Conservation (phyloP, 2,113 vertebrate species). For the Struthidea cinerea region DNA sequence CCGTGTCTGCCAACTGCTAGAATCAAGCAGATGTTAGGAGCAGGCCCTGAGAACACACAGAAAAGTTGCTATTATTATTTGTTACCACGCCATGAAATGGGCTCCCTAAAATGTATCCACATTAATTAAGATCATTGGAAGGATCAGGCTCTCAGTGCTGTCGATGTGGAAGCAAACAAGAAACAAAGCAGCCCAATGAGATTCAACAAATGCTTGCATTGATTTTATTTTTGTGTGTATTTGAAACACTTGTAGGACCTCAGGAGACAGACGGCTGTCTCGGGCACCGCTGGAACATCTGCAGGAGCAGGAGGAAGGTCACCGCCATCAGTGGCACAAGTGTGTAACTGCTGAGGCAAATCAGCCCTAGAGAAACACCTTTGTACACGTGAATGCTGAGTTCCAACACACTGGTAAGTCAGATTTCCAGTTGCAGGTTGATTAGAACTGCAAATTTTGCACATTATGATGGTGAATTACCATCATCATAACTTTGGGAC, state of each 20-base stretch:
- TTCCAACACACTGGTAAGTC: not conserved
- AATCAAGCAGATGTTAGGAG: not conserved
- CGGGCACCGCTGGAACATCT: accelerated
- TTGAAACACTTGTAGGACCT: not conserved
- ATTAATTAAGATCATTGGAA: not conserved
- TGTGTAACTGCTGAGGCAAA: not conserved
- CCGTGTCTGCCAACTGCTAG: not conserved
- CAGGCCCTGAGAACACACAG: not conserved
- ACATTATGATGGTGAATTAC: not conserved
- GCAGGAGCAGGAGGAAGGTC: not conserved
- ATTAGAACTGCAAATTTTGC: not conserved
- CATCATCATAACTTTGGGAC: not conserved
- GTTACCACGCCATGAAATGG: not conserved
- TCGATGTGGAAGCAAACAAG: not conserved
- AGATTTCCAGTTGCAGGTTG: too few relatives aligned
- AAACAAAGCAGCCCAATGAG: not conserved
- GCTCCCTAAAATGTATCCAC: not conserved
- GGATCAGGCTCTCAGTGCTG: not conserved
- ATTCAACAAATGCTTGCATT: not conserved
- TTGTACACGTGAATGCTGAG: not conserved
- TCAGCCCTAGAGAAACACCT: not conserved
- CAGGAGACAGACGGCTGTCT: not conserved
- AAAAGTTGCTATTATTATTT: not conserved
- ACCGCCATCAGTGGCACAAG: not conserved
- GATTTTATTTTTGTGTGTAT: not conserved